These are phyloP conservation scores for Diplodus puntazzo DNA, from an alignment of 2,797 vertebrate genomes.

Conservation along the genomic window DNA sequence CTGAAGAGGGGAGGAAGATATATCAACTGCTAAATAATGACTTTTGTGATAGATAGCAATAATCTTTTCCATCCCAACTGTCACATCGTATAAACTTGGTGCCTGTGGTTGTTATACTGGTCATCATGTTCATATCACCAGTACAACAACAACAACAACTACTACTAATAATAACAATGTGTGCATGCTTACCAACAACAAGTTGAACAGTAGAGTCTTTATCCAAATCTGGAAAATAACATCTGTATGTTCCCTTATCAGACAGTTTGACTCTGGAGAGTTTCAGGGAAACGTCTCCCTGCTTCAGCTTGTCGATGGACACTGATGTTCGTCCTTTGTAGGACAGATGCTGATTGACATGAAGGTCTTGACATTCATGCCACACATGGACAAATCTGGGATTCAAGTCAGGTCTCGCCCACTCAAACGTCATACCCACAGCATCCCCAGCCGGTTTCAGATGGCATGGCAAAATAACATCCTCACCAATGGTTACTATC, in stretches of 20 bases:
- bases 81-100: not conserved
- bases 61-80: too few species aligned
- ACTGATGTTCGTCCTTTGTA: conserved; percentile 56
- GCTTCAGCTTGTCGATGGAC: conserved; percentile 36
- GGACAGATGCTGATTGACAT: not conserved
- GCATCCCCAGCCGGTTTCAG: conserved; percentile 25
- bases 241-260: conserved; percentile 65
- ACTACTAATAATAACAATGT: not conserved
- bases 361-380: not conserved
- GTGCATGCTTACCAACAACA: not conserved
- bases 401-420: conserved; percentile 27
- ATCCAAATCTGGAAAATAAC: conserved; percentile 28
- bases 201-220: not conserved
- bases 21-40: too few species aligned
- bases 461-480: conserved; percentile 14
- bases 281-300: not conserved
- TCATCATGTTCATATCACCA: too few species aligned
- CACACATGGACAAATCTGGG: conserved; percentile 30
- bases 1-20: not conserved
- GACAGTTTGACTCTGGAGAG: conserved; percentile 17
- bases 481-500: conserved; percentile 10
- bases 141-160: too few species aligned
- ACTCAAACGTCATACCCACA: conserved; percentile 37
- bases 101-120: not conserved
- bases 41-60: too few species aligned